Conservation (phyloP, 1,140 invertebrate species). For the Phymorhynchus buccinoides region DNA sequence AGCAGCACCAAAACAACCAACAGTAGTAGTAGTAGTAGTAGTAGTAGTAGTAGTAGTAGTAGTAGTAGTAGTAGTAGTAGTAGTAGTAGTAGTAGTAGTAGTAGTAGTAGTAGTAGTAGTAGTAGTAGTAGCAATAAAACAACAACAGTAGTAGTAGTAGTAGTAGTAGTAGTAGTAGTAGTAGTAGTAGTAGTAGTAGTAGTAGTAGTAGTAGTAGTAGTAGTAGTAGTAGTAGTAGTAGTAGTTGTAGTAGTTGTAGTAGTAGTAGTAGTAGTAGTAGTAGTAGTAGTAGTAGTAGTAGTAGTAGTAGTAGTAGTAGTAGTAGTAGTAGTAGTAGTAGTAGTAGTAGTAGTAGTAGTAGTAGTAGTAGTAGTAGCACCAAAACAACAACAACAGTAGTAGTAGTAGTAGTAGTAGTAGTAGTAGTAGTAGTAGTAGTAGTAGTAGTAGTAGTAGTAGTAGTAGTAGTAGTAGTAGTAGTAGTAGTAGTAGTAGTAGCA, state of each 20-base stretch:
- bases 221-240: constrained; percentile 24
- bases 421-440: constrained; percentile 15
- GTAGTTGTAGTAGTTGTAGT: constrained; percentile 7
- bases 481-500: too few species aligned
- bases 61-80: constrained; percentile 21
- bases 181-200: constrained; percentile 24
- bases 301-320: constrained; percentile 32
- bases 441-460: constrained; percentile 18
- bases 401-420: too few species aligned
- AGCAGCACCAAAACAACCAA: background rate
- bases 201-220: constrained; percentile 17
- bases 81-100: constrained; percentile 1
- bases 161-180: background rate
- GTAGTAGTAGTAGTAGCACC: too few species aligned
- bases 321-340: constrained; percentile 28
- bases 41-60: constrained; percentile 17
- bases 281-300: constrained; percentile 27
- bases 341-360: background rate
- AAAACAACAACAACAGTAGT: too few species aligned
- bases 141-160: too few species aligned
- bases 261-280: constrained; percentile 28
- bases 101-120: constrained; percentile 27
- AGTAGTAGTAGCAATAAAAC: background rate
- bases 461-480: too few species aligned
- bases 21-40: constrained; percentile 22